Percentiles rank a stretch among this genome's conserved stretches.
phyloP scores from a whole-genome alignment of 2,113 vertebrate genomes.

The Chionis minor region DNA sequence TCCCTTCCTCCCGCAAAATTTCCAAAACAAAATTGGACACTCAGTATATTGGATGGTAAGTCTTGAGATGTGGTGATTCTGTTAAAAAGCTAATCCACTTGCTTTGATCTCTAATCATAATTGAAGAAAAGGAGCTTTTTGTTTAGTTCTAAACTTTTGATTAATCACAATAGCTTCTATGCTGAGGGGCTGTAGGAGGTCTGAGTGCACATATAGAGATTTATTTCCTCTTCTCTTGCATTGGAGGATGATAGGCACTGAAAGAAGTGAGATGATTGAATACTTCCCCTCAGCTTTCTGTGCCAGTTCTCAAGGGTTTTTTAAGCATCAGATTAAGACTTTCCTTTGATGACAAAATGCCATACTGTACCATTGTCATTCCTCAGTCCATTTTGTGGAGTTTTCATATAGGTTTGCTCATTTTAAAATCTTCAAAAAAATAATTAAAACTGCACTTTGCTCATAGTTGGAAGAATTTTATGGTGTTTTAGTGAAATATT shows the following conservation, averaged over 20 bases:
- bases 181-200: neutral
- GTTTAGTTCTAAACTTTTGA: neutral
- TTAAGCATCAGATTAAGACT: neutral
- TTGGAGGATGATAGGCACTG: neutral
- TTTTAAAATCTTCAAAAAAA: neutral
- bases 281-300: neutral
- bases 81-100: neutral
- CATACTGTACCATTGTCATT: neutral
- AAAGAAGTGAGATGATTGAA: neutral
- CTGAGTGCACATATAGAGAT: neutral
- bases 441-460: neutral
- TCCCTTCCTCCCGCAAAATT: neutral
- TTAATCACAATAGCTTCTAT: neutral
- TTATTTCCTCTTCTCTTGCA: neutral
- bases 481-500: neutral
- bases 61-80: neutral
- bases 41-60: neutral
- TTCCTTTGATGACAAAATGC: neutral
- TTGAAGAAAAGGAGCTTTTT: neutral
- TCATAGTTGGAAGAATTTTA: neutral
- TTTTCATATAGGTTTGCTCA: neutral
- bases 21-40: neutral
- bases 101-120: conserved; percentile 1
- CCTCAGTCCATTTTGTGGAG: neutral
- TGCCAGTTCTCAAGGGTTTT: neutral